Base-by-base conservation (phyloP, 2,113 vertebrate species). In the Lepus europaeus region DNA sequence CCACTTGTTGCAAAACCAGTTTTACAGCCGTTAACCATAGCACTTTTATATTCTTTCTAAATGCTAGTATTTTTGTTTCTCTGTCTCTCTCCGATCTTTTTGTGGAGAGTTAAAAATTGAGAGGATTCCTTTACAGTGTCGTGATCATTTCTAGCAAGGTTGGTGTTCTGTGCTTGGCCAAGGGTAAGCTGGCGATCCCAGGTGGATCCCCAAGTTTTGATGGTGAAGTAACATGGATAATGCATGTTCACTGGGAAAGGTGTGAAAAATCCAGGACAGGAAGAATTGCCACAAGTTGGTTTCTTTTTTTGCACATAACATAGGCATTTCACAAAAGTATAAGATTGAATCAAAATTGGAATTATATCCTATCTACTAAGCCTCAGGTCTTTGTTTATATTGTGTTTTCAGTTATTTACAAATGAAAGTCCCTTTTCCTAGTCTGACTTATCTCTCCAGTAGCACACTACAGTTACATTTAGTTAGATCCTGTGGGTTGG, bases 171-270 rank as follows among this genome's bases (percentile, higher is more conserved):
- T 72, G 64, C 78, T 33, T 59, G 33, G 33, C 72, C 27, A 85
- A 72, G 74, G 53, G 20, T 73, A 92, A 91, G 61, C 59, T n/a
- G 61, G 29, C 85, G n/a, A 68, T 81, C 73, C 91, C 91, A 29
- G 49, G 31, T 61, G 12, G 19, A 20, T 76, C 70, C 27, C 72
- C 76, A 77, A 36, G 73, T 83, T 93, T 90, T 91, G n/a, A 70
- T 14, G 63, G 83, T 76, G 64, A n/a, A 83, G 39, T 76, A 83
- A 82, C 79, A 59, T 29, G 80, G 69, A 11, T 84, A 68, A 74
- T 45, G 25, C 12, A 11, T 90, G 73, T 51, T 93, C 39, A 45
- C 51, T 66, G 20, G 70, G 89, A 91, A 68, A 64, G 31, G 9
- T 66, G 61, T 69, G 63, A 51, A 76, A 80, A 70, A 72, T 49